Base-by-base conservation (phyloP, 2,888 invertebrate genomes). In the Thymelicus lineola region DNA sequence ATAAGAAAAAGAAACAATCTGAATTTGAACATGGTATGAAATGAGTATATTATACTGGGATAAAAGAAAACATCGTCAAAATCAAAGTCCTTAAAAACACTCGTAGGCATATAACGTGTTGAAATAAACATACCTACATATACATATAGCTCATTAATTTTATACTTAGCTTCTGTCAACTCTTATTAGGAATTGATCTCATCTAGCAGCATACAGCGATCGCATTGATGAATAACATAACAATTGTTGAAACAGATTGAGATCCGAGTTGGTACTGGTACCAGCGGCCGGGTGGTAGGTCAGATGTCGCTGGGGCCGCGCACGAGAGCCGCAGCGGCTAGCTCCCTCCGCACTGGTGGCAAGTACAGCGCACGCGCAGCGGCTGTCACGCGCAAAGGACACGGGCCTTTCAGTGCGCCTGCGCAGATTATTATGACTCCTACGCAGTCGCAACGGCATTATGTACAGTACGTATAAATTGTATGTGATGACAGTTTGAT, bases 291-390 rank as follows among this genome's bases (percentile, higher is more conserved):
- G 0, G 91, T 92, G 7, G 93, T 97, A 64, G 97, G 97, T 66
- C 97, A 97, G 83, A 96, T 98, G 95, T 96, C 97, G 0, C 94
- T 98, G 70, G 98, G 98, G 76, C 96, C 98, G 6, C 96, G 97
- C 12, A 98, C 98, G 0, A 97, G 97, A n/a, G 97, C 97, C 2
- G 97, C 98, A 9, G 95, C 98, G 59, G 96, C 99, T 17, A 97
- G 97, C 85, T 98, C 98, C 82, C 93, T 99, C 68, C 97, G 97
- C 10, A 95, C 96, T 3, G 98, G 98, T 66, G 97, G 97, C 4
- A 94, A 96, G 5, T 99, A 99, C 88, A 97, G 96, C 74, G 97
- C 98, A 0, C 95, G 97, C 71, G 96, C 99, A 9, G 98, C 98
- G 10, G 98, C 98, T 0, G 96, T 97, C 78, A 99, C 98, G 0